Evolutionary conservation across 2,797 vertebrate species (phyloP), one percentile per base, ranked within the genome.

Genomic region (Phalloptychus januarius): DNA sequence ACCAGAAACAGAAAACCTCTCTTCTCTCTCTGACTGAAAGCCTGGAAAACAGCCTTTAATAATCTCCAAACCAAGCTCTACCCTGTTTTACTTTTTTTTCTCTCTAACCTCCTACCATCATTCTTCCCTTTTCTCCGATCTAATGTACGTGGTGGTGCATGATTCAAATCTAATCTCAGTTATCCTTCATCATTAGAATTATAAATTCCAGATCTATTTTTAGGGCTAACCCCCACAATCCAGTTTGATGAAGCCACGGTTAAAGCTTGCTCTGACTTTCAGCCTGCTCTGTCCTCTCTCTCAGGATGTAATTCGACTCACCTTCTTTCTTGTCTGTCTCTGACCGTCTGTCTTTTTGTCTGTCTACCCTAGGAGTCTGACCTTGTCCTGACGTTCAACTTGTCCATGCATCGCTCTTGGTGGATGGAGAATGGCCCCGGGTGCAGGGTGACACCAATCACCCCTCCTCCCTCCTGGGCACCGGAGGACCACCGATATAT

Each of bases 341-440:
- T 69, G 45, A 46, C 12, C 46, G 58, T 75, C 74, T 83, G 3
- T 87, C 58, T 78, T 28, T 79, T 33, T 84, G 25, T 85, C 58
- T 78, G 40, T 88, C 87, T 89, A 7, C 92, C 88, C 78, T 94
- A 99, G 98, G 98, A 99, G 93, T 97, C 97, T 90, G 98, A 99
- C 94, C 97, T 99, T 85, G 97, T 99, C 88, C 95, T 99, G 97
- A 99, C 98, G 78, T 99, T 99, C 95, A 99, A 99, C 93, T 96
- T 99, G 91, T 99, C 98, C 94, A 99, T 99, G 98, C 98, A 99
- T 94, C 98, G 98, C 79, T 99, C 98, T 91, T 99, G 98, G 98
- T 99, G 98, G 98, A 99, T 99, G 98, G 98, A 99, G 94, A 99
- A 99, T n/a, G 98, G 98, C 80, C 98, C 98, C 0, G 98, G 98